phyloP scores from a whole-genome alignment of 2,888 invertebrate genomes.

The Acanthosepion lycidas region DNA sequence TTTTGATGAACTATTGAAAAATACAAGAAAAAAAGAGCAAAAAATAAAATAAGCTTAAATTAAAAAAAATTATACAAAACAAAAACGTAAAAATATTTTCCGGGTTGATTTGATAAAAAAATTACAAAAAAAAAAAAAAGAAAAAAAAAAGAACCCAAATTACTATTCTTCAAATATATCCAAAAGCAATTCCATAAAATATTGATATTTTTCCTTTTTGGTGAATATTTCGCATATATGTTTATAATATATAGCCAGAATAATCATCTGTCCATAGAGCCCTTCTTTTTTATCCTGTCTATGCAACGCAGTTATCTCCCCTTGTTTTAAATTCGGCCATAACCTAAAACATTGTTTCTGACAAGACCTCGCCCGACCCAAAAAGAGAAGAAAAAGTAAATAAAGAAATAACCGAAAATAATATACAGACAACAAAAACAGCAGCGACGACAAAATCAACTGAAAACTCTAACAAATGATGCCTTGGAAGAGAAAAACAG shows the following conservation, averaged over 20 bases:
- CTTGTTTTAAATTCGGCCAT: not conserved
- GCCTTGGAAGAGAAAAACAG: not conserved
- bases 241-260: not conserved
- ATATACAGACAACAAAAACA: not conserved
- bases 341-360: not conserved
- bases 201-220: not conserved
- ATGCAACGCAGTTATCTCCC: slow-evolving; percentile 1
- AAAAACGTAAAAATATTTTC: not conserved
- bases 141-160: not conserved
- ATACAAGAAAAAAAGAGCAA: not conserved
- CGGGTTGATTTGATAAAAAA: not conserved
- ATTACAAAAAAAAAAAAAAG: too few species aligned
- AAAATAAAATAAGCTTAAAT: not conserved
- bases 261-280: not conserved
- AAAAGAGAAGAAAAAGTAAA: not conserved
- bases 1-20: not conserved
- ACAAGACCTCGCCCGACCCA: not conserved
- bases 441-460: not conserved
- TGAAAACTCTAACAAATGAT: too few species aligned
- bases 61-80: not conserved
- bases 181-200: not conserved
- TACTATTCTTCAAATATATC: not conserved
- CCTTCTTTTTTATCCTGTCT: not conserved
- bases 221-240: not conserved
- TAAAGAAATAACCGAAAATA: not conserved